phyloP scores from a whole-genome alignment of 2,797 vertebrate genomes.

The Labroides dimidiatus region DNA sequence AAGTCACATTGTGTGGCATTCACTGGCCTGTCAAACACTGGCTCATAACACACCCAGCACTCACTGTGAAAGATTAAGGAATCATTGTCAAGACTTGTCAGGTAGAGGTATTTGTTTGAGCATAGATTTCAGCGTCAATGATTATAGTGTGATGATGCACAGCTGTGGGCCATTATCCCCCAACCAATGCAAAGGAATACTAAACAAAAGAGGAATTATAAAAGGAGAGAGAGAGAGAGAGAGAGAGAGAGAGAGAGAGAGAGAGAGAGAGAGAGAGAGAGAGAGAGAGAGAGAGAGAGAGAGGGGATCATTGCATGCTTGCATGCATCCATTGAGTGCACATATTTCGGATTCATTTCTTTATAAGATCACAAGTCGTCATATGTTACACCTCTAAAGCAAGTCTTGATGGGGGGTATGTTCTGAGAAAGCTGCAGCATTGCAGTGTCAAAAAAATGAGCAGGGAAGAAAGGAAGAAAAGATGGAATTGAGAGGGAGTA shows the following conservation, averaged over 20 bases:
- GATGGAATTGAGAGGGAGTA: constrained; percentile 28
- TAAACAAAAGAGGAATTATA: constrained; percentile 8
- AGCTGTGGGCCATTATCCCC: constrained; percentile 62
- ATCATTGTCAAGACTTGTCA: constrained; percentile 49
- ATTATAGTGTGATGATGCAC: constrained; percentile 61
- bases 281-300: too few species aligned
- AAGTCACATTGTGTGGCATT: constrained; percentile 6
- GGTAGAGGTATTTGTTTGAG: constrained; percentile 61
- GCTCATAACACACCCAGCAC: neutral
- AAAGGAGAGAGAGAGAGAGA: constrained; percentile 11
- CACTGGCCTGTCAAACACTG: constrained; percentile 4
- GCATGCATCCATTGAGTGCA: constrained; percentile 38
- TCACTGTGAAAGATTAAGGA: constrained; percentile 40
- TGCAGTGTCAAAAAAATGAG: constrained; percentile 25
- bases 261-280: too few species aligned
- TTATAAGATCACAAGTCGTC: constrained; percentile 68
- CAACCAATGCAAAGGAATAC: constrained; percentile 36
- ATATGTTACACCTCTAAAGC: constrained; percentile 46
- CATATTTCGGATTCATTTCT: constrained; percentile 75
- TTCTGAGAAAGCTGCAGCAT: constrained; percentile 49
- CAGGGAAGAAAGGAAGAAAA: constrained; percentile 31
- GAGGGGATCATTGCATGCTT: too few species aligned
- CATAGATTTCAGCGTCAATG: constrained; percentile 59
- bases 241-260: constrained; percentile 11
- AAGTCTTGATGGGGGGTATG: constrained; percentile 41